phyloP scores from a whole-genome alignment of 1,140 invertebrate species.

The Ptiloglossa arizonensis region DNA sequence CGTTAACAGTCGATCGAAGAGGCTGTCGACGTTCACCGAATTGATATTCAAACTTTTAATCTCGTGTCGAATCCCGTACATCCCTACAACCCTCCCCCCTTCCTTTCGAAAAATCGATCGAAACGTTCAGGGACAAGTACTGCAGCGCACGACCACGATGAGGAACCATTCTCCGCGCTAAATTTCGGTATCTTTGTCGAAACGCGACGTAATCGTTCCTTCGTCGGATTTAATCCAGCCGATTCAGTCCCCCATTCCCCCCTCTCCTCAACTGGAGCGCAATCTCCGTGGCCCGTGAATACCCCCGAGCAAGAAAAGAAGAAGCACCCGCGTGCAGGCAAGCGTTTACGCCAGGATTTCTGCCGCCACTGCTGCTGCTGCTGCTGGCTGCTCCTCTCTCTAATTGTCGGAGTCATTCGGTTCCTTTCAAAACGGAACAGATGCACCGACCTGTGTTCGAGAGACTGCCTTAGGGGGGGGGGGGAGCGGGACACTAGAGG shows the following conservation, averaged over 20 bases:
- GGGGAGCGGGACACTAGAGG: too few species aligned
- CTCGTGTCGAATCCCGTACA: too few species aligned
- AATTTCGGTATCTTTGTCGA: neutral
- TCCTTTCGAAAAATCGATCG: neutral
- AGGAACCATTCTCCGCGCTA: neutral
- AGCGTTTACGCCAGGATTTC: constrained; percentile 51
- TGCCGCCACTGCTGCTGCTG: constrained; percentile 4
- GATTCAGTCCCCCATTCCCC: constrained; percentile 37
- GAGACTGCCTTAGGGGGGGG: constrained; percentile 44
- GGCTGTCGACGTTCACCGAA: too few species aligned
- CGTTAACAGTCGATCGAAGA: too few species aligned
- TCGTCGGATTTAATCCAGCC: constrained; percentile 40
- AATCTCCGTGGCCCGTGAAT: constrained; percentile 55
- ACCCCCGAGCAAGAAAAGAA: constrained; percentile 57
- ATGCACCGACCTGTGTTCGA: constrained; percentile 73
- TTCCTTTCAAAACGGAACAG: constrained; percentile 75
- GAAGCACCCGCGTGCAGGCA: constrained; percentile 49
- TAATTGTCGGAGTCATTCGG: constrained; percentile 76
- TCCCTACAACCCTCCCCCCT: too few species aligned
- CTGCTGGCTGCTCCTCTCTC: constrained; percentile 28
- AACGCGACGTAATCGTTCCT: constrained; percentile 33
- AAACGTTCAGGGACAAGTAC: neutral
- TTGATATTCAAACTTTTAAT: too few species aligned
- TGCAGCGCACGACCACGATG: neutral
- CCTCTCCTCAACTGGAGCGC: neutral